Evolutionary conservation across 2,797 vertebrate species (phyloP), one percentile per base, ranked within the genome.

Genomic region (Podarcis lilfordi): DNA sequence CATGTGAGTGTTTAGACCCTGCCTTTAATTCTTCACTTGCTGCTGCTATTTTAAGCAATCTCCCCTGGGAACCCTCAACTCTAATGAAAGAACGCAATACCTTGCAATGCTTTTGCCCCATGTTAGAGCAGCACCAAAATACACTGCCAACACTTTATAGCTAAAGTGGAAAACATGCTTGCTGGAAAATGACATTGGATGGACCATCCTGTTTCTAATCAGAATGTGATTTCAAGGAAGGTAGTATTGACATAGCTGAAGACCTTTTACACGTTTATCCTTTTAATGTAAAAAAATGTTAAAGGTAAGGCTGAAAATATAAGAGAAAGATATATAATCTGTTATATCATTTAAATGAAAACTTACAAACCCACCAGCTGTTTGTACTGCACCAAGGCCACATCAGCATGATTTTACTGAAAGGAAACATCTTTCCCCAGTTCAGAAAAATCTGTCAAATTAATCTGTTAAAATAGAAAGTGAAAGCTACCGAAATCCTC

Each of bases 141-240:
- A 61, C n/a, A 23, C 50, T 71, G 50, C 75, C 75, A 66, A 79
- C 80, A 68, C 25, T 78, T 84, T 84, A 45, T 92, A 92, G 93
- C 80, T 88, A 69, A 64, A 91, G 50, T 84, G 90, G 91, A 94
- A 91, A 89, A 91, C 88, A 89, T 93, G 90, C 77, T 80, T 91
- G 80, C 25, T 80, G 87, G 92, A 91, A 1, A 32, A 32, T 32
- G 32, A 32, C 32, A 32, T 32, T 32, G 32, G 32, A 32, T 32
- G 32, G 32, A 93, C 61, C 74, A 87, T 72, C 72, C 92, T 92
- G 94, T 89, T 90, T 89, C 0, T 0, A 78, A 94, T 92, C 88
- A 93, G 88, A 94, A 92, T 76, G 82, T 78, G 23, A 82, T 85
- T 94, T 93, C 91, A 86, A 89, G 81, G 68, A 29, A 66, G 3